phyloP scores from a whole-genome alignment of 2,797 vertebrate genomes.

The Anomalospiza imberbis region DNA sequence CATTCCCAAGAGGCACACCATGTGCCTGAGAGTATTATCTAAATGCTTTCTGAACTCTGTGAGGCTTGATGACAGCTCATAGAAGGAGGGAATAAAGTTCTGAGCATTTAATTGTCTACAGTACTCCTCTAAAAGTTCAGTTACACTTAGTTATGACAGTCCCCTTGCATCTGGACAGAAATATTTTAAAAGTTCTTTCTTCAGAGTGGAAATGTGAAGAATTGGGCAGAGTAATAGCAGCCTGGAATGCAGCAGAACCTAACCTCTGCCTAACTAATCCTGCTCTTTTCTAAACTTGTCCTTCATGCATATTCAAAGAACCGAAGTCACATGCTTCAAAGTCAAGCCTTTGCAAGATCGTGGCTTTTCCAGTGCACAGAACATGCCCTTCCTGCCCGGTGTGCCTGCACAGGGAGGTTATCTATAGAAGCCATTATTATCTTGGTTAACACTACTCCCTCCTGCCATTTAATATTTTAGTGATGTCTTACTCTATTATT shows the following conservation, averaged over 20 bases:
- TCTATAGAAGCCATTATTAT: not conserved
- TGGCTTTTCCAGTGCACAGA: not conserved
- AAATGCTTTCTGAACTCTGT: not conserved
- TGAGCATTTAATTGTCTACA: not conserved
- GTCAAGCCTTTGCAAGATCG: slow-evolving; percentile 16
- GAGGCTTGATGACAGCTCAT: not conserved
- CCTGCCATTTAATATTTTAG: not conserved
- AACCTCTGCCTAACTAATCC: slow-evolving; percentile 1
- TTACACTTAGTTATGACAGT: not conserved
- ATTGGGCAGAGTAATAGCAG: not conserved
- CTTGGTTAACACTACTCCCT: not conserved
- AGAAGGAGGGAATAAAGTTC: not conserved
- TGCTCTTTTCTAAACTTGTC: slow-evolving; percentile 24
- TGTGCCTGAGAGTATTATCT: not conserved
- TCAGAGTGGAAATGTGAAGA: not conserved
- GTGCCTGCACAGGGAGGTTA: not conserved
- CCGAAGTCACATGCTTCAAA: not conserved
- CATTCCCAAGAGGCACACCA: not conserved
- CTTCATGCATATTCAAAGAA: not conserved
- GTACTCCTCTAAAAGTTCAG: not conserved
- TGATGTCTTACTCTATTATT: not conserved
- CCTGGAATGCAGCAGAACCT: not conserved
- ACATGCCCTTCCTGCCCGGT: not conserved
- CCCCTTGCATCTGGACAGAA: not conserved
- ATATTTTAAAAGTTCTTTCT: not conserved